Base-by-base conservation (phyloP, 2,113 vertebrate species). In the Motacilla alba region DNA sequence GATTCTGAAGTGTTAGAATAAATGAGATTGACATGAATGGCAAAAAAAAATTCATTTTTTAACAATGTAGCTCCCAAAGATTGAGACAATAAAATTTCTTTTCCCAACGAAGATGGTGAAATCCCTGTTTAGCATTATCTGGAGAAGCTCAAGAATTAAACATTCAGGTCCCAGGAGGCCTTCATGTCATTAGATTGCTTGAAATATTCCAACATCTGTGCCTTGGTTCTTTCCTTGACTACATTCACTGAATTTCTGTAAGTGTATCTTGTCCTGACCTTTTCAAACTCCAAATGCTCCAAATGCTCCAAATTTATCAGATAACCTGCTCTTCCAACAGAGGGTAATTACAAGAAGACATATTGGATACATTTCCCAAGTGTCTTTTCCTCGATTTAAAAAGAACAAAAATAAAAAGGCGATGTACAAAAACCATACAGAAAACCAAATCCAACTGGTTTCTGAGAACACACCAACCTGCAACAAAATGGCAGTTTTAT, bases 401-500 rank as follows among this genome's bases (percentile, higher is more conserved):
- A 66, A 53, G 30, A 76, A n/a, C 2, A 41, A 90, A 75, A 89
- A 44, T 2, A 2, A 87, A 67, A 52, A 56, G 1, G 3, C 1
- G 31, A 70, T 2, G n/a, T 60, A 35, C 3, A 39, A 67, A 82
- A 83, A 11, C 13, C 9, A 56, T 15, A 15, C 2, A 49, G 46
- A 77, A 60, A 53, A 12, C 0, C 7, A 35, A 41, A 87, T 5
- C 14, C 22, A 83, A 17, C 14, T 55, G 59, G 11, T 58, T 89
- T 87, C 19, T 56, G 83, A 49, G 27, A 23, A 53, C 53, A 96
- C 73, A 98, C 98, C 56, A 87, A 99, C 99, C 99, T 99, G 98
- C 91, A 98, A 96, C 90, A 99, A 98, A 92, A 99, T 98, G 39
- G 98, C 98, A 93, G 98, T 99, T 95, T 98, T 98, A 95, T 98